Percentiles rank a stretch among this genome's conserved stretches.
These are phyloP conservation scores for Drosophila tani DNA, from an alignment of 1,140 invertebrate species.

Conservation along the genomic window DNA sequence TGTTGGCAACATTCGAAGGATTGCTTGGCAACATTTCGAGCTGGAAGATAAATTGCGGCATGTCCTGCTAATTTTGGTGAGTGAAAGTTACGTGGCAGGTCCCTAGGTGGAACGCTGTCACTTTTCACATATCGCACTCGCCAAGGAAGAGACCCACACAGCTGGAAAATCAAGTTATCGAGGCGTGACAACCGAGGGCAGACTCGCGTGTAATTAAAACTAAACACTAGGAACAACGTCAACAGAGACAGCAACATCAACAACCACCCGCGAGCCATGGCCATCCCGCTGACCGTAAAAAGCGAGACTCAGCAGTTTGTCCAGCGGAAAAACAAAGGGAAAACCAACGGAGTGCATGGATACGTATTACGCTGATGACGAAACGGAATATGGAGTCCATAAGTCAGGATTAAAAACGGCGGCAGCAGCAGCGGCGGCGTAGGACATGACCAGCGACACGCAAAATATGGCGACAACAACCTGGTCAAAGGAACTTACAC, in stretches of 20 bases:
- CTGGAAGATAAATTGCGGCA: conserved; percentile 13
- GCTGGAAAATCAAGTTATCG: conserved; percentile 51
- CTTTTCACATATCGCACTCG: conserved; percentile 31
- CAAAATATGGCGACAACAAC: conserved; percentile 70
- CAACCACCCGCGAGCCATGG: conserved; percentile 17
- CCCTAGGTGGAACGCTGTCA: conserved; percentile 28
- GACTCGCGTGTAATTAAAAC: conserved; percentile 79
- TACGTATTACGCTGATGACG: conserved; percentile 61
- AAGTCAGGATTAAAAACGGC: conserved; percentile 78
- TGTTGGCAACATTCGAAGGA: conserved; percentile 38
- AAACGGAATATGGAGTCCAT: conserved; percentile 66
- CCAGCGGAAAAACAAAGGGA: conserved; percentile 36
- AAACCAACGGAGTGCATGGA: conserved; percentile 25
- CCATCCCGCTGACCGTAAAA: conserved; percentile 27
- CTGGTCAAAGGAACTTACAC: conserved; percentile 49
- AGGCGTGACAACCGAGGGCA: conserved; percentile 57
- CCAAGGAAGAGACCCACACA: conserved; percentile 4
- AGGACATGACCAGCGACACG: conserved; percentile 41
- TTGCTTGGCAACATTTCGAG: conserved; percentile 41
- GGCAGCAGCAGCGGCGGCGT: not conserved
- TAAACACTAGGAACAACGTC: conserved; percentile 62
- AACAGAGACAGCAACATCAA: conserved; percentile 9
- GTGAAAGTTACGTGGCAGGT: conserved; percentile 31
- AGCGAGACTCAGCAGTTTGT: conserved; percentile 62
- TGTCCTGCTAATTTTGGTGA: conserved; percentile 41